phyloP scores from a whole-genome alignment of 2,888 invertebrate genomes.

The Pristionchus japonicus region DNA sequence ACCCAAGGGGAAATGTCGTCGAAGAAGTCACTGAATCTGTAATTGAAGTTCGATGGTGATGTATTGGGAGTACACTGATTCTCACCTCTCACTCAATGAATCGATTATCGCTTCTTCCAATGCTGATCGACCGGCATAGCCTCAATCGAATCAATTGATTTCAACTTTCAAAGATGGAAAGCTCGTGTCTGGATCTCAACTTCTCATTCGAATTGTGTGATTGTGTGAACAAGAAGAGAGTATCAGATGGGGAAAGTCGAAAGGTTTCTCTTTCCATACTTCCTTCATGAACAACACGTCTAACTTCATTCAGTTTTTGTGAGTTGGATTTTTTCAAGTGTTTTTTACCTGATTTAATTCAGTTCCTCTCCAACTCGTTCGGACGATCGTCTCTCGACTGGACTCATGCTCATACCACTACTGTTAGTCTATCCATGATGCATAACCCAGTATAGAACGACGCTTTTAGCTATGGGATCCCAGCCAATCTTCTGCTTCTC shows the following conservation, averaged over 20 bases:
- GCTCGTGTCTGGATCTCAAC: not conserved
- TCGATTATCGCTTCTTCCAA: slow-evolving; percentile 22
- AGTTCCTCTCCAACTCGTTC: not conserved
- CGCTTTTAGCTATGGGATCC: not conserved
- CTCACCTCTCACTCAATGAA: not conserved
- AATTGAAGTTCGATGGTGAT: not conserved
- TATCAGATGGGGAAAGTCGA: not conserved
- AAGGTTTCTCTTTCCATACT: not conserved
- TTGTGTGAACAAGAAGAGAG: not conserved
- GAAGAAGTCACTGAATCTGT: slow-evolving; percentile 39
- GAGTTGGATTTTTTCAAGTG: not conserved
- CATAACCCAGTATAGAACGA: not conserved
- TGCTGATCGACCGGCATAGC: not conserved
- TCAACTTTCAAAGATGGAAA: not conserved
- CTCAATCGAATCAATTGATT: not conserved
- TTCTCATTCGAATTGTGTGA: not conserved
- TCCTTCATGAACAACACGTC: not conserved
- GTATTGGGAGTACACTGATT: not conserved
- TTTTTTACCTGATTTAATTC: not conserved
- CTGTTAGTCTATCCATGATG: not conserved
- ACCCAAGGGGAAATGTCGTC: slow-evolving; percentile 31
- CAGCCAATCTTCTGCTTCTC: not conserved
- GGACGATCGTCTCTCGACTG: not conserved
- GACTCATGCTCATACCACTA: not conserved
- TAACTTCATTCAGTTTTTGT: not conserved